These are phyloP conservation scores for Anguilla pacifica DNA, from an alignment of 2,797 vertebrate genomes.

Conservation along the genomic window DNA sequence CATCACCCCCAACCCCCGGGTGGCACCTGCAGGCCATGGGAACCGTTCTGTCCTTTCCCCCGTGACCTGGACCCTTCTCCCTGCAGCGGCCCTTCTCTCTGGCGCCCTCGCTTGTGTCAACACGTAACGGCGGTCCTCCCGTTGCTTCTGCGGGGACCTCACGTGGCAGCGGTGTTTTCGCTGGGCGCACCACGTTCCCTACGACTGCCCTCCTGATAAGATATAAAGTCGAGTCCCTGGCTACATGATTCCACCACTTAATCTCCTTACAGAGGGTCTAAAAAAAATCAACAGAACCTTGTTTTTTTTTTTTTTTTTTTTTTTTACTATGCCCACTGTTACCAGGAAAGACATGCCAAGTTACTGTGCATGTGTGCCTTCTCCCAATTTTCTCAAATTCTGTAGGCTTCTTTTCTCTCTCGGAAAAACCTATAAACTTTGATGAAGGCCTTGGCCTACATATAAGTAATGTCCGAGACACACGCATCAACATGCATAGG, in stretches of 20 bases:
- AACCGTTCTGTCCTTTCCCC: neutral
- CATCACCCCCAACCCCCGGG: neutral
- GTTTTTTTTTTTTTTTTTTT: neutral
- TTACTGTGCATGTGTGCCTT: neutral
- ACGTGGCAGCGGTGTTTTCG: neutral
- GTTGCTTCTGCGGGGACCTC: neutral
- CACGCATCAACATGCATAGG: neutral
- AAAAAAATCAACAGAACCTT: neutral
- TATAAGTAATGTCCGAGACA: neutral
- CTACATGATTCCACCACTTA: conserved; percentile 9
- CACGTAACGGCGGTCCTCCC: neutral
- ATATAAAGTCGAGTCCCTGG: neutral
- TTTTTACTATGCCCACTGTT: no score
- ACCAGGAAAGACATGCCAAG: neutral
- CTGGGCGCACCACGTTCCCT: neutral
- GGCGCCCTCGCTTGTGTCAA: neutral
- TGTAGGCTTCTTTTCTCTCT: neutral
- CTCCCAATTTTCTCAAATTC: neutral
- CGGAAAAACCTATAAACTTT: neutral
- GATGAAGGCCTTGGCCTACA: neutral
- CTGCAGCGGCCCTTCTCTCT: neutral
- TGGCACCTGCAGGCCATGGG: neutral
- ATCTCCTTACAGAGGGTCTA: neutral
- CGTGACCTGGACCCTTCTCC: neutral
- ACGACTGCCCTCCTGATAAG: conserved; percentile 8